Evolutionary conservation across 2,113 vertebrate genomes (phyloP), one percentile per base, ranked within the genome.

Genomic region (Scophthalmus maximus): DNA sequence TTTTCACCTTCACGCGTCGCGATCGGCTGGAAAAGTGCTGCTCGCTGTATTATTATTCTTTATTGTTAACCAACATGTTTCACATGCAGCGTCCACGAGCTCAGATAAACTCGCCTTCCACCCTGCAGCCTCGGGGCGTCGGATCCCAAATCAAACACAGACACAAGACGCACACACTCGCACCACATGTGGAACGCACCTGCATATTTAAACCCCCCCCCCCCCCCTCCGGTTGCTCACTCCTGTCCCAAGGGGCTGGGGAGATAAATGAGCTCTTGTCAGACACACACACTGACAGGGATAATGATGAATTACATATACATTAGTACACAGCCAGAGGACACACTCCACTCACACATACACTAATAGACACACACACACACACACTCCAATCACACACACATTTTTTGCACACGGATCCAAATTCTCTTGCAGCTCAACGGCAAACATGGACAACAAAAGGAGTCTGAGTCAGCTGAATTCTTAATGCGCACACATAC

Each of bases 291-390:
- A 59, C 72, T 73, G 91, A 93, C 91, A 92, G 84, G 83, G 70
- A 86, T 92, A 92, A 92, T 93, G 92, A 94, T 93, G 89, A 93
- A 93, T 93, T 92, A 92, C 87, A 82, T 87, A 88, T 76, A 83
- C 80, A 92, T 93, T 90, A 94, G 47, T 91, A 88, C 83, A 90
- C 74, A 91, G 91, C 92, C 92, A 1, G 78, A 84, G 92, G 92
- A 78, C 46, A 74, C 26, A 49, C 61, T 71, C 46, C 65, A 61
- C 42, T 51, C 26, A 50, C 15, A 20, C 25, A 72, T n/a, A 59
- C 5, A 2, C 20, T 30, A 44, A 23, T 49, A 51, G 38, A 51
- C 40, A 22, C 56, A 68, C 46, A 32, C 26, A 60, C 6, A 38
- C 36, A 38, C 36, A 38, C 36, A 38, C 36, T 8, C n/a, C n/a